Base-by-base conservation (phyloP, 35 echinoderm and acorn worm species). In the Apostichopus japonicus region DNA sequence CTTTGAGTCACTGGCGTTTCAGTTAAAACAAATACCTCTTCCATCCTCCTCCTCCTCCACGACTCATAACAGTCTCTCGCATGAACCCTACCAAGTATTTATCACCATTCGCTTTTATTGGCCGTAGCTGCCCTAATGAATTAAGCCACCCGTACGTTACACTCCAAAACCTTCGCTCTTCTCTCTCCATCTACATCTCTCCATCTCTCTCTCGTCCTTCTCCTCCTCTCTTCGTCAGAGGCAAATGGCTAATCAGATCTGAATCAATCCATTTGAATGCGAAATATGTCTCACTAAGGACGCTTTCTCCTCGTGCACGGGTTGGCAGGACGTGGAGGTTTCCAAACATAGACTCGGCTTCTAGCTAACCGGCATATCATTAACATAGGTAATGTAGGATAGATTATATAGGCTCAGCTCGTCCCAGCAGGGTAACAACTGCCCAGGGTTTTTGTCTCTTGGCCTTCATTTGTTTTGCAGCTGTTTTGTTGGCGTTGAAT, bases 231-330 rank as follows among this genome's bases (percentile, higher is more conserved):
- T 54, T n/a, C 16, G 54, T 17, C 33, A 83, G 79, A 52, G 79
- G 19, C 54, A 55, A 55, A 33, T 17, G 79, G 44, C 54, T 83
- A 54, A 83, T 83, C 79, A 83, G 79, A 83, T 83, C 79, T 83
- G 79, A 83, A 83, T 83, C 79, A 83, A 83, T 83, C 79, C 79
- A 83, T 83, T 83, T 83, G 79, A 83, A 83, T 83, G 24, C 79
- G 51, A 83, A 83, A 83, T 83, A 83, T 83, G 79, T 83, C 51
- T 83, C 79, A 83, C 33, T 83, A 83, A 83, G 54, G 79, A 83
- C 79, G 24, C 79, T 83, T 83, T 83, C 33, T 44, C 33, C 33
- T 33, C 27, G 27, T 44, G 33, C 33, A n/a, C 25, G 79, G 79
- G 79, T 83, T 83, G 79, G 79, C 79, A 83, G 51, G 79, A 44